These are phyloP conservation scores for Halichondria panicea DNA, from an alignment of 37 sponge, comb jelly and placozoan species.

Conservation along the genomic window DNA sequence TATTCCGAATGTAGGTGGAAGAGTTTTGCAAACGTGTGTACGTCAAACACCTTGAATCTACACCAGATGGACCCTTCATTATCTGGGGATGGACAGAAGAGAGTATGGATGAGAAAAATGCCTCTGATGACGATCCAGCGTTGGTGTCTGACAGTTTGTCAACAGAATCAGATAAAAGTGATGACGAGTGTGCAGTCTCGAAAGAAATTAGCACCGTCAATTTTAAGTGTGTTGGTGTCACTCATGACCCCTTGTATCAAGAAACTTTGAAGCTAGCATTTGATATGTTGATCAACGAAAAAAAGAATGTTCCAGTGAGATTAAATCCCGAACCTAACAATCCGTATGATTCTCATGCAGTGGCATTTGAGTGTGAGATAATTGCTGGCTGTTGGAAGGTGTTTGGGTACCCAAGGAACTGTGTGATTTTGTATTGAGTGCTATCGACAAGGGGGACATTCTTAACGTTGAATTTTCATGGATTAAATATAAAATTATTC, in stretches of 20 bases:
- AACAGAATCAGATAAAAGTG: background rate
- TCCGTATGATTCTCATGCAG: background rate
- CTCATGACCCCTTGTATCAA: background rate
- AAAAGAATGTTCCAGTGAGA: background rate
- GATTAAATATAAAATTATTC: background rate
- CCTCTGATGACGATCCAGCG: background rate
- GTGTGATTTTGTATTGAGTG: background rate
- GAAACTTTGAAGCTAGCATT: background rate
- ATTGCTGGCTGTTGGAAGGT: background rate
- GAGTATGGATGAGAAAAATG: background rate
- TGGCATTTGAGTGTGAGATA: background rate
- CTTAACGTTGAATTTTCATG: background rate
- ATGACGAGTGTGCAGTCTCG: background rate
- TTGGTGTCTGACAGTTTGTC: too few relatives aligned
- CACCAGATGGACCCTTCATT: background rate
- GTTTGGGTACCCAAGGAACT: conserved; percentile 2
- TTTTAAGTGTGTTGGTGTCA: conserved; percentile 25
- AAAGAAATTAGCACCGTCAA: conserved; percentile 13
- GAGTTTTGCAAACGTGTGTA: conserved; percentile 4
- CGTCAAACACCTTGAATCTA: background rate
- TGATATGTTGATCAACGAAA: background rate
- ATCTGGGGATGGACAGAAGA: conserved; percentile 1
- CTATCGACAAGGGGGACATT: background rate
- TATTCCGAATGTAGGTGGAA: background rate
- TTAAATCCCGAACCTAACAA: background rate